A percentile compares a stretch with the other conserved stretches of the same genome.
Evolutionary conservation across 2,797 vertebrate genomes (phyloP).

Genomic region (Octomys mimax): DNA sequence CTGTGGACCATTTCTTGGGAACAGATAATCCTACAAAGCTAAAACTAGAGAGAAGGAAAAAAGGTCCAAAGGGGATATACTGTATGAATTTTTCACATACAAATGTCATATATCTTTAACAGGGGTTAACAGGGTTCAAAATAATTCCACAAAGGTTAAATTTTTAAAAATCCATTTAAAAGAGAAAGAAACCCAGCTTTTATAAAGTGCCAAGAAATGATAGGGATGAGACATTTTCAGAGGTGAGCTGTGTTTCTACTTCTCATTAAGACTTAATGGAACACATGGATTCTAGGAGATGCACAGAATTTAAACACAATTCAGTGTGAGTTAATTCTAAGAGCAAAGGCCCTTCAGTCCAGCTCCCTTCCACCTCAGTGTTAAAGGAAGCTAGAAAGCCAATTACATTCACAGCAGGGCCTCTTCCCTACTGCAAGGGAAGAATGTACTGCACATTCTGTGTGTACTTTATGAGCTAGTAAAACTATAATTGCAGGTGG

Average conservation of each 20-base stretch:
- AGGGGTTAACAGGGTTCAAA: constrained; percentile 32
- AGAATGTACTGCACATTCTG: constrained; percentile 74
- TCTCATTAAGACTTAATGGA: constrained; percentile 70
- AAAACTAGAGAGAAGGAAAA: background rate
- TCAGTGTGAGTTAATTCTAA: constrained; percentile 67
- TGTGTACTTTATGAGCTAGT: constrained; percentile 71
- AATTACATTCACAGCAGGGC: constrained; percentile 82
- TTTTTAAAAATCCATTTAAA: constrained; percentile 60
- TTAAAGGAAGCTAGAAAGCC: constrained; percentile 81
- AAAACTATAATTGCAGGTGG: constrained; percentile 79
- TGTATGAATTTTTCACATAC: background rate
- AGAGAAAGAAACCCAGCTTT: background rate
- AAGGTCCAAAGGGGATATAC: background rate
- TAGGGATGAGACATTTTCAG: constrained; percentile 30
- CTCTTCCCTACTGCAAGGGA: constrained; percentile 67
- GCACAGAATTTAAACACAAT: constrained; percentile 75
- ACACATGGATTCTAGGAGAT: constrained; percentile 53
- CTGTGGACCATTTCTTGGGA: background rate
- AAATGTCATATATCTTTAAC: constrained; percentile 28
- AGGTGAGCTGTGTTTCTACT: constrained; percentile 57
- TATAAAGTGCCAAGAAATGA: constrained; percentile 54
- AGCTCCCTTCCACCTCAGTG: constrained; percentile 62
- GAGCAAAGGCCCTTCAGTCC: constrained; percentile 67
- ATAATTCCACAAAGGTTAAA: constrained; percentile 59
- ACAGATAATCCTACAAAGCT: background rate